Evolutionary conservation across 1,140 invertebrate species (phyloP).

Genomic region (Trichonephila clavata): DNA sequence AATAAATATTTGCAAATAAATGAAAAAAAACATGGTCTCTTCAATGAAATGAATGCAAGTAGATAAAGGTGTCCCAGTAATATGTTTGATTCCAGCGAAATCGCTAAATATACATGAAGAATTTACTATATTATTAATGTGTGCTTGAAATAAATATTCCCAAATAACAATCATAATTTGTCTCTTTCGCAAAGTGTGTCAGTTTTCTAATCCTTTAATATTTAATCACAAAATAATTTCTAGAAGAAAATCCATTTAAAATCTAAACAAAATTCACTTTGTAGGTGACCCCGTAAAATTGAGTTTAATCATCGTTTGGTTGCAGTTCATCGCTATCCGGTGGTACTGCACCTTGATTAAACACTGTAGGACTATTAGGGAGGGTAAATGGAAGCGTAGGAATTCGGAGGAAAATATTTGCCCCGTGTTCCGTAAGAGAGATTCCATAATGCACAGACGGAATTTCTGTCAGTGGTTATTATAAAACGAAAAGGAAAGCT

Average conservation of each 20-base stretch:
- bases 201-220: too few species aligned
- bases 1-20: too few species aligned
- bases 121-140: too few species aligned
- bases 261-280: neutral
- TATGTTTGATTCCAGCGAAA: too few species aligned
- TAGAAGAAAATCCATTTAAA: neutral
- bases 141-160: too few species aligned
- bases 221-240: neutral
- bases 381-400: constrained; percentile 14
- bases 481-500: constrained; percentile 8
- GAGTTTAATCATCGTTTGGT: constrained; percentile 25
- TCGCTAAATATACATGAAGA: too few species aligned
- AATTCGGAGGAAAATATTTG: constrained; percentile 52
- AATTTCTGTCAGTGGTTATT: neutral
- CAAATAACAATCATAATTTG: too few species aligned
- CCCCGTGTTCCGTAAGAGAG: neutral
- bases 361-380: constrained; percentile 30
- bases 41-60: too few species aligned
- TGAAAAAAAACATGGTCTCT: too few species aligned
- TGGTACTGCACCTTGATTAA: constrained; percentile 6
- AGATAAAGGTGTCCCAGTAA: too few species aligned
- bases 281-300: neutral
- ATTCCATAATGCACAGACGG: constrained; percentile 2
- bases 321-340: constrained; percentile 17
- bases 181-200: too few species aligned